A percentile compares a stretch with the other conserved stretches of the same genome.
Evolutionary conservation across 1,140 invertebrate genomes (phyloP).

Genomic region (Drosophila malerkotliana): DNA sequence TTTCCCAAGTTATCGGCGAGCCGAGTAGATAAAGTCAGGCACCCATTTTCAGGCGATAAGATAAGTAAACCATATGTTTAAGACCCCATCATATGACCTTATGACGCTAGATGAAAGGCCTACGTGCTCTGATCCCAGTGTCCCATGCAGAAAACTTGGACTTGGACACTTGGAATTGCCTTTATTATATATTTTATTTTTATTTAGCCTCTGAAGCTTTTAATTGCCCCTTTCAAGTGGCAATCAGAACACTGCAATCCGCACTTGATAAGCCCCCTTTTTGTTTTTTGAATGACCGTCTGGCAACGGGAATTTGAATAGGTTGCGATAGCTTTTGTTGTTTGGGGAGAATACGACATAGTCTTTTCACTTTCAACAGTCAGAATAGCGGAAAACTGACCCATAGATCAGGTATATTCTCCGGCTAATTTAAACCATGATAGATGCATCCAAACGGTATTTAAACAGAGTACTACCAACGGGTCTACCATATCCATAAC

Average conservation of each 20-base stretch:
- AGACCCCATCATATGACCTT: slow-evolving; percentile 33
- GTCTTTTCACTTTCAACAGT: slow-evolving; percentile 61
- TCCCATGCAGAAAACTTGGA: slow-evolving; percentile 36
- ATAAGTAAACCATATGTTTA: slow-evolving; percentile 41
- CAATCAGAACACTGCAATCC: slow-evolving; percentile 30
- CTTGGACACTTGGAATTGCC: slow-evolving; percentile 12
- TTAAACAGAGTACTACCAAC: background rate
- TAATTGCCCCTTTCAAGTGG: slow-evolving; percentile 41
- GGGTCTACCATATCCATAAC: slow-evolving; percentile 31
- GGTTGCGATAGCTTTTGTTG: slow-evolving; percentile 28
- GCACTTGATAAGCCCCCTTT: slow-evolving; percentile 1
- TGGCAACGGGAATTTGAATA: slow-evolving; percentile 31
- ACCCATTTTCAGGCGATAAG: slow-evolving; percentile 28
- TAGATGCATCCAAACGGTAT: slow-evolving; percentile 59
- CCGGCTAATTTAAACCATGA: slow-evolving; percentile 61
- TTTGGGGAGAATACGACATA: slow-evolving; percentile 8
- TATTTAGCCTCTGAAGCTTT: background rate
- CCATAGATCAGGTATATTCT: slow-evolving; percentile 48
- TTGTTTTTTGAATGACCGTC: slow-evolving; percentile 1
- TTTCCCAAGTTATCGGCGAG: slow-evolving; percentile 15
- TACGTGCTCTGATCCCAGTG: slow-evolving; percentile 51
- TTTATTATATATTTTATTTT: slow-evolving; percentile 1
- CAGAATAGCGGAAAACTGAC: slow-evolving; percentile 27
- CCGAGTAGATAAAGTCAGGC: slow-evolving; percentile 20
- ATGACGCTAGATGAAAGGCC: slow-evolving; percentile 28